These are phyloP conservation scores for Platynereis dumerilii DNA, from an alignment of 2,888 invertebrate species.

Conservation along the genomic window DNA sequence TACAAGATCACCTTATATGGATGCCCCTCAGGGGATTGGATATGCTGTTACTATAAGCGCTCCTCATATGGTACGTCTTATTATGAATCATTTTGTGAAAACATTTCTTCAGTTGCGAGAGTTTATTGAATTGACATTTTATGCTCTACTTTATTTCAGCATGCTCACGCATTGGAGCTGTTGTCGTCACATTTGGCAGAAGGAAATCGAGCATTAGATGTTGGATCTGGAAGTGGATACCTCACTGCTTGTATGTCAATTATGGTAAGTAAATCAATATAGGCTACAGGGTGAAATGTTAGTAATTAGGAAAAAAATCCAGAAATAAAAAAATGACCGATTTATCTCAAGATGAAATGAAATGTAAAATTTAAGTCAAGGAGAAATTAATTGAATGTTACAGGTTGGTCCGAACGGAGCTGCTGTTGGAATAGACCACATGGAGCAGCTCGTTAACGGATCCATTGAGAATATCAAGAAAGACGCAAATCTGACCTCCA, in stretches of 20 bases:
- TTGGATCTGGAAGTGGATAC: conserved; percentile 65
- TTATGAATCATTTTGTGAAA: background rate
- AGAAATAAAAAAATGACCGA: too few relatives aligned
- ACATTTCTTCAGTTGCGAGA: background rate
- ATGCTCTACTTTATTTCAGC: conserved; percentile 53
- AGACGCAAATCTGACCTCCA: conserved; percentile 39
- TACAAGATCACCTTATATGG: conserved; percentile 55
- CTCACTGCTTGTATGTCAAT: conserved; percentile 64
- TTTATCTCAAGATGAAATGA: too few relatives aligned
- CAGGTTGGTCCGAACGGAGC: conserved; percentile 61
- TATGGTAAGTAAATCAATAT: conserved; percentile 63
- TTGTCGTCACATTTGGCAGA: conserved; percentile 57
- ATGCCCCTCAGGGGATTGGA: conserved; percentile 76
- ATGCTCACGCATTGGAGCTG: conserved; percentile 64
- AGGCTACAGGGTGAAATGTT: too few relatives aligned
- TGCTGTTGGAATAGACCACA: conserved; percentile 64
- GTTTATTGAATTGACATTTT: too few relatives aligned
- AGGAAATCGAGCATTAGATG: conserved; percentile 67
- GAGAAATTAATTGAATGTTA: too few relatives aligned
- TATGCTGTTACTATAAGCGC: conserved; percentile 75
- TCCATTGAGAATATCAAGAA: conserved; percentile 76
- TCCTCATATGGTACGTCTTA: conserved; percentile 60
- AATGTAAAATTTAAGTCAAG: background rate
- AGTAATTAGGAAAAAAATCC: too few relatives aligned
- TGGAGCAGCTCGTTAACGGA: conserved; percentile 65